Conservation (phyloP, 1,140 invertebrate genomes). For the Zaprionus lachaisei region DNA sequence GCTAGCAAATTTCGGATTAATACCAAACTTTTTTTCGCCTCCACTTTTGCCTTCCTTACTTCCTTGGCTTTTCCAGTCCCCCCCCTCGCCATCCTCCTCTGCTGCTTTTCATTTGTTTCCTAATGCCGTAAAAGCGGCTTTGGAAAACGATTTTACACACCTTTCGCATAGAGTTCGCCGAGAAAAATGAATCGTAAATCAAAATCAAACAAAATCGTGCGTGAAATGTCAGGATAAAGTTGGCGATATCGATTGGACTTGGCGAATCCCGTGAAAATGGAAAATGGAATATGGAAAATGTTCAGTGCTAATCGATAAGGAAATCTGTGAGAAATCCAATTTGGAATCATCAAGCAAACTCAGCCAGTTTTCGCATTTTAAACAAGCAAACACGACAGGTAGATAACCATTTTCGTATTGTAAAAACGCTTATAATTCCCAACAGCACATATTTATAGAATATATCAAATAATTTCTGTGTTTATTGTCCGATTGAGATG, state of each 20-base stretch:
- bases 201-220: conserved; percentile 43
- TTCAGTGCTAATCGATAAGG: background rate
- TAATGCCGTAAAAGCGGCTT: conserved; percentile 31
- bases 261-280: background rate
- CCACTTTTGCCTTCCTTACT: too few relatives aligned
- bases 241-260: background rate
- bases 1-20: conserved; percentile 74
- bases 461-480: too few relatives aligned
- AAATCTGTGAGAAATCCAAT: background rate
- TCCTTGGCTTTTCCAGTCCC: background rate
- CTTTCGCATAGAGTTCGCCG: conserved; percentile 20
- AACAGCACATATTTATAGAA: too few relatives aligned
- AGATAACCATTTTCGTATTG: too few relatives aligned
- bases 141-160: conserved; percentile 29
- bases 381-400: background rate
- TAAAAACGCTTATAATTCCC: too few relatives aligned
- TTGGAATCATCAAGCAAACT: background rate
- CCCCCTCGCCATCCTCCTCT: background rate
- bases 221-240: conserved; percentile 21
- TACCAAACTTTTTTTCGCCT: conserved; percentile 16
- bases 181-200: conserved; percentile 31
- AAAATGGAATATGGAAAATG: background rate
- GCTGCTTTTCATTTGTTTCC: background rate
- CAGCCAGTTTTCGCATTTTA: background rate
- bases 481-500: too few relatives aligned